phyloP scores from a whole-genome alignment of 2,888 invertebrate species.

The Pachymerium ferrugineum region DNA sequence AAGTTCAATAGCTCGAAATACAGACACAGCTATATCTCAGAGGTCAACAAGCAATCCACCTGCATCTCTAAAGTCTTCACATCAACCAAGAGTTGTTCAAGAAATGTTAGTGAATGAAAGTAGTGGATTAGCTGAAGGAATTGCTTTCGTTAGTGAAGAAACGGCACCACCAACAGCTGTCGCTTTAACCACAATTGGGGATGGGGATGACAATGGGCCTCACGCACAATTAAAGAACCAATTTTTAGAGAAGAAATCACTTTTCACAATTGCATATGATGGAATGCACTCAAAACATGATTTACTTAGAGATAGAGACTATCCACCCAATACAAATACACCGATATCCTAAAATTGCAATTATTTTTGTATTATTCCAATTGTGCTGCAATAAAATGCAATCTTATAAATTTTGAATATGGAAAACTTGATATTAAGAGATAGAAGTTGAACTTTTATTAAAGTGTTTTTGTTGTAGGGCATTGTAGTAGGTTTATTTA shows the following conservation, averaged over 20 bases:
- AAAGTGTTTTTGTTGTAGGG: no score
- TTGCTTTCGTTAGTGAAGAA: constrained; percentile 39
- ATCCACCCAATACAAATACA: constrained; percentile 29
- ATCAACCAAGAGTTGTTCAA: not conserved
- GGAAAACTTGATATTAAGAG: no score
- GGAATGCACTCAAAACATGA: constrained; percentile 76
- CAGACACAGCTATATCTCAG: no score
- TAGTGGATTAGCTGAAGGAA: not conserved
- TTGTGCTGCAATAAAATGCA: not conserved
- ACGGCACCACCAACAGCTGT: no score
- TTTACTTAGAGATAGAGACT: constrained; percentile 34
- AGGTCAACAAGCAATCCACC: not conserved
- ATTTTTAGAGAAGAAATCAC: constrained; percentile 74
- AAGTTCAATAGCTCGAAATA: no score
- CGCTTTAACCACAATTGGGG: not conserved
- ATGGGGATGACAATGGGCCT: constrained; percentile 1
- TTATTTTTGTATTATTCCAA: not conserved
- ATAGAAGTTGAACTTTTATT: no score
- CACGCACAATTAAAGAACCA: constrained; percentile 45
- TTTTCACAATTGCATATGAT: constrained; percentile 87
- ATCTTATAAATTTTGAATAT: no score
- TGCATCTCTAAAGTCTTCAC: not conserved
- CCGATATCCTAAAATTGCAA: not conserved
- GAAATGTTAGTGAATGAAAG: not conserved
- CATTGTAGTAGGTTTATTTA: no score